These are phyloP conservation scores for Cnemophilus loriae DNA, from an alignment of 2,113 vertebrate species.

Conservation along the genomic window DNA sequence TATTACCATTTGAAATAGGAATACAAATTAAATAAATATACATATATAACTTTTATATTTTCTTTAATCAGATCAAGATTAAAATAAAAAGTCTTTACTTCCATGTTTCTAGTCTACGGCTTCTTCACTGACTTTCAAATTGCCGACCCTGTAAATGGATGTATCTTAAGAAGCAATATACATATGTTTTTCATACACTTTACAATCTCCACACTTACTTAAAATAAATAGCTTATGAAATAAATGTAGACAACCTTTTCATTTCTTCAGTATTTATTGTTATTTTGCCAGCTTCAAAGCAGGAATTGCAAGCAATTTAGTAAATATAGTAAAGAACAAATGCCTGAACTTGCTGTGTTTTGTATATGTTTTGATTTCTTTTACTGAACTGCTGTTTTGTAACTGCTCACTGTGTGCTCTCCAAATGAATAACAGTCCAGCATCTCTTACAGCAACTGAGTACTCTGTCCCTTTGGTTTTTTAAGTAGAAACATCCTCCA, in stretches of 20 bases:
- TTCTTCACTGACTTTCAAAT: not conserved
- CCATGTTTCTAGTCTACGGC: not conserved
- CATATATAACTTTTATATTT: not conserved
- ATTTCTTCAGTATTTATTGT: not conserved
- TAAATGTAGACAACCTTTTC: constrained; percentile 24
- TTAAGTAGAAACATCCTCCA: constrained; percentile 29
- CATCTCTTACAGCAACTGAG: not conserved
- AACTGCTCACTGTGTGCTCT: not conserved
- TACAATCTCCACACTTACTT: not conserved
- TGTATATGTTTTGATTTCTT: not conserved
- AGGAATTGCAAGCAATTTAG: not conserved
- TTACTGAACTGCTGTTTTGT: constrained; percentile 1
- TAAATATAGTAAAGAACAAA: not conserved
- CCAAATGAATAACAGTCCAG: not conserved
- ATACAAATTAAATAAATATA: not conserved
- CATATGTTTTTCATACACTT: not conserved
- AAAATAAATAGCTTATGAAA: constrained; percentile 39
- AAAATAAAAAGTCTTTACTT: not conserved
- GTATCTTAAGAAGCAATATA: not conserved
- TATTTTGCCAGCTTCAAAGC: constrained; percentile 3
- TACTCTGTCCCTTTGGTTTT: not conserved
- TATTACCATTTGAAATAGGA: not conserved
- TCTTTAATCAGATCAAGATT: not conserved
- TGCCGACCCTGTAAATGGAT: not conserved
- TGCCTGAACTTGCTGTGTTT: not conserved